Percentiles rank a stretch among this genome's conserved stretches.
phyloP scores from a whole-genome alignment of 2,888 invertebrate species.

The Melikaiella ostensackeni region DNA sequence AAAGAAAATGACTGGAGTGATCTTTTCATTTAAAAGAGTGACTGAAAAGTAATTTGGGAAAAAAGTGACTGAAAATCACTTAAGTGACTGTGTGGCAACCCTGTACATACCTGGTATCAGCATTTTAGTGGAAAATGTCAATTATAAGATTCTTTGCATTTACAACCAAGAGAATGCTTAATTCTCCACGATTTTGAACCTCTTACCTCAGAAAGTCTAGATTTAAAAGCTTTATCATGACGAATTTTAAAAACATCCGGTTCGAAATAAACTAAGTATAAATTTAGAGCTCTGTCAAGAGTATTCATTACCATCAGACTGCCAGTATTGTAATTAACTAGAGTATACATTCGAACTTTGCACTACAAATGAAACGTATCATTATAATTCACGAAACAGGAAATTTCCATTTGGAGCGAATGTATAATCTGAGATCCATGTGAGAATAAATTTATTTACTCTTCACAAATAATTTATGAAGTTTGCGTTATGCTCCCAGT shows the following conservation, averaged over 20 bases:
- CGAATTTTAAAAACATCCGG: not conserved
- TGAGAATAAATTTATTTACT: not conserved
- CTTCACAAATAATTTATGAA: not conserved
- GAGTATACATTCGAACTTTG: not conserved
- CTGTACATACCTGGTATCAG: not conserved
- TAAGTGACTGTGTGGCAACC: too few species aligned
- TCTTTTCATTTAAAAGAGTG: too few species aligned
- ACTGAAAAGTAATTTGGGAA: too few species aligned
- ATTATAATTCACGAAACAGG: not conserved
- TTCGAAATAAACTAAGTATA: too few species aligned
- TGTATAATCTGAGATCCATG: not conserved
- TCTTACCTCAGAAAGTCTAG: too few species aligned
- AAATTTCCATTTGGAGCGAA: not conserved
- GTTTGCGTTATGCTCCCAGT: not conserved
- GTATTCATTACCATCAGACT: too few species aligned
- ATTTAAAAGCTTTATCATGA: not conserved
- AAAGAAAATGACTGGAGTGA: too few species aligned
- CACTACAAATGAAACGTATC: not conserved
- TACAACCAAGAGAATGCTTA: too few species aligned
- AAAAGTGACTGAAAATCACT: too few species aligned
- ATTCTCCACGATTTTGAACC: too few species aligned
- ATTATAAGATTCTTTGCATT: not conserved
- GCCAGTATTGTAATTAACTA: too few species aligned
- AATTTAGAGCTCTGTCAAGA: too few species aligned
- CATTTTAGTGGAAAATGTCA: not conserved